These are phyloP conservation scores for Ectemnius continuus DNA, from an alignment of 2,888 invertebrate genomes.

Conservation along the genomic window DNA sequence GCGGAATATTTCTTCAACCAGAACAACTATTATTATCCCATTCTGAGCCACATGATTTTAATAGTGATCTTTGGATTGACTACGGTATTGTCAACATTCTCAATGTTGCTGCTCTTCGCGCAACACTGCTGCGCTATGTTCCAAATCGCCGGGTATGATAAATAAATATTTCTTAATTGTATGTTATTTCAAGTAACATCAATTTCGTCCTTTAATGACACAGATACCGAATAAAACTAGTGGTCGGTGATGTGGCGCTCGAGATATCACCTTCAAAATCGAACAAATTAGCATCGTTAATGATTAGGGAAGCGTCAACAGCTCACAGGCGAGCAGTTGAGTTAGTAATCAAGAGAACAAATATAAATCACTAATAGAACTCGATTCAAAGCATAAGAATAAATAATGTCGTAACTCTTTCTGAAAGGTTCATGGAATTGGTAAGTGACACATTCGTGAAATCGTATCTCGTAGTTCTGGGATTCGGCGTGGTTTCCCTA, in stretches of 20 bases:
- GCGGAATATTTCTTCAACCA: slow-evolving; percentile 16
- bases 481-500: slow-evolving; percentile 6
- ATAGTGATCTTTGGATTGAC: not conserved
- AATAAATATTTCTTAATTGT: not conserved
- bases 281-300: not conserved
- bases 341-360: not conserved
- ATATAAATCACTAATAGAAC: not conserved
- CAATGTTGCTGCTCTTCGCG: not conserved
- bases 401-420: too few relatives aligned
- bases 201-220: too few relatives aligned
- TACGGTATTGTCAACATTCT: not conserved
- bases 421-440: slow-evolving; percentile 19
- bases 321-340: slow-evolving; percentile 1
- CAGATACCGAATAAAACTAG: not conserved
- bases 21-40: slow-evolving; percentile 14
- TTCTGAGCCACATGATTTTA: slow-evolving; percentile 6
- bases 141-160: not conserved
- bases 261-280: not conserved
- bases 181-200: too few relatives aligned
- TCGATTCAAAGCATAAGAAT: too few relatives aligned
- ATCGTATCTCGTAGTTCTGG: slow-evolving; percentile 16
- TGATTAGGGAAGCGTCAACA: not conserved
- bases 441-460: slow-evolving; percentile 3
- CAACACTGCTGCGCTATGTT: slow-evolving; percentile 14
- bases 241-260: not conserved